Conservation (phyloP, 2,113 vertebrate species). For the Delphinapterus leucas region DNA sequence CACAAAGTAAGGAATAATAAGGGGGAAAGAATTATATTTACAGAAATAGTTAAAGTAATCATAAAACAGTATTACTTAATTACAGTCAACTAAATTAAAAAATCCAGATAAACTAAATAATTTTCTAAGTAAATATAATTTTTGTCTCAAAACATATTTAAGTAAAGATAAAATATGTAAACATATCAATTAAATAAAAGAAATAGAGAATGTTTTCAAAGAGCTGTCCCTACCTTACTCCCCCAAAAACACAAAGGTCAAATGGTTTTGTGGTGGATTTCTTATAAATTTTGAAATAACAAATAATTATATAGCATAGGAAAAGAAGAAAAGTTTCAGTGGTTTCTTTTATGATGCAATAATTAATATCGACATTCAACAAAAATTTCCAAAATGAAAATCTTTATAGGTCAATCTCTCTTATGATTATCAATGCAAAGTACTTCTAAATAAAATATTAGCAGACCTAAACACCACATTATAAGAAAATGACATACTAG, state of each 20-base stretch:
- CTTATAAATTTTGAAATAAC: not conserved
- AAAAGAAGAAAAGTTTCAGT: not conserved
- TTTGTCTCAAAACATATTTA: not conserved
- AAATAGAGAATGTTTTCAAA: not conserved
- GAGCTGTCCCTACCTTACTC: no score
- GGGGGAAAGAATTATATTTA: not conserved
- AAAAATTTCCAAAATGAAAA: not conserved
- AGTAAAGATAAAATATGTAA: not conserved
- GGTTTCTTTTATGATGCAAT: not conserved
- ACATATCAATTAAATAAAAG: not conserved
- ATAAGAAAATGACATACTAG: not conserved
- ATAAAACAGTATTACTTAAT: not conserved
- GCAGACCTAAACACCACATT: not conserved
- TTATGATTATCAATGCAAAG: not conserved
- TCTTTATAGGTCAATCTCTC: not conserved
- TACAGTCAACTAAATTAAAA: not conserved
- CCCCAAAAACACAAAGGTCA: not conserved
- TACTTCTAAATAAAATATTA: not conserved
- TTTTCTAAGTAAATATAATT: not conserved
- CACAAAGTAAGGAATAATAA: not conserved
- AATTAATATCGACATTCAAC: not conserved
- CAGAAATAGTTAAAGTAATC: not conserved
- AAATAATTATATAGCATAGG: not conserved
- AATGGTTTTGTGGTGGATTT: not conserved
- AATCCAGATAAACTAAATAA: not conserved